phyloP scores from a whole-genome alignment of 2,888 invertebrate genomes.

The Melitaea athalia region DNA sequence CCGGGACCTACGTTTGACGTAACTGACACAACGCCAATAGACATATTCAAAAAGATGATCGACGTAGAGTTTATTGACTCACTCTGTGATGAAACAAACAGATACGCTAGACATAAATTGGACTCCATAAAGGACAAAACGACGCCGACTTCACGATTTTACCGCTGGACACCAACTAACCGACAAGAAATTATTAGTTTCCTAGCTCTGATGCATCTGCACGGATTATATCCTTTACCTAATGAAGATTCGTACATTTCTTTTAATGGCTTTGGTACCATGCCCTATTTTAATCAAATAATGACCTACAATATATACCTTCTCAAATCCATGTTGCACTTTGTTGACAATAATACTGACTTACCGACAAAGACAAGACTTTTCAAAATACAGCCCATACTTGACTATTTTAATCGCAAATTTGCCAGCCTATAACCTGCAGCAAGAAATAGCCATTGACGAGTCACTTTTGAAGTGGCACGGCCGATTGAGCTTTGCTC shows the following conservation, averaged over 20 bases:
- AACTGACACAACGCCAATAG: slow-evolving; percentile 31
- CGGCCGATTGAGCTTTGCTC: slow-evolving; percentile 41
- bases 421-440: slow-evolving; percentile 41
- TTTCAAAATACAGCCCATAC: slow-evolving; percentile 39
- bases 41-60: slow-evolving; percentile 37
- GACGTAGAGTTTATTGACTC: slow-evolving; percentile 41
- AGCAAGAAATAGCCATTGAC: slow-evolving; percentile 44
- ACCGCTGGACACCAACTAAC: slow-evolving; percentile 35
- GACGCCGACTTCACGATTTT: slow-evolving; percentile 17
- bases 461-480: slow-evolving; percentile 46
- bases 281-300: slow-evolving; percentile 39
- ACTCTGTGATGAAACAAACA: slow-evolving; percentile 38
- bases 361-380: slow-evolving; percentile 33
- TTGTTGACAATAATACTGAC: slow-evolving; percentile 37
- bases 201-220: slow-evolving; percentile 40
- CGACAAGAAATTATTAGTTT: slow-evolving; percentile 38
- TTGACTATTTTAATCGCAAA: slow-evolving; percentile 41
- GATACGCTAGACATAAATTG: slow-evolving; percentile 34
- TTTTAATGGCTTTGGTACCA: slow-evolving; percentile 42
- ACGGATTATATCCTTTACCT: slow-evolving; percentile 41
- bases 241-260: slow-evolving; percentile 40
- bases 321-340: slow-evolving; percentile 40
- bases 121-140: slow-evolving; percentile 24
- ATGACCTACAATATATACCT: slow-evolving; percentile 43
- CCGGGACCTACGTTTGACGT: slow-evolving; percentile 42